phyloP scores from a whole-genome alignment of 2,113 vertebrate species.

The Lethenteron reissneri region DNA sequence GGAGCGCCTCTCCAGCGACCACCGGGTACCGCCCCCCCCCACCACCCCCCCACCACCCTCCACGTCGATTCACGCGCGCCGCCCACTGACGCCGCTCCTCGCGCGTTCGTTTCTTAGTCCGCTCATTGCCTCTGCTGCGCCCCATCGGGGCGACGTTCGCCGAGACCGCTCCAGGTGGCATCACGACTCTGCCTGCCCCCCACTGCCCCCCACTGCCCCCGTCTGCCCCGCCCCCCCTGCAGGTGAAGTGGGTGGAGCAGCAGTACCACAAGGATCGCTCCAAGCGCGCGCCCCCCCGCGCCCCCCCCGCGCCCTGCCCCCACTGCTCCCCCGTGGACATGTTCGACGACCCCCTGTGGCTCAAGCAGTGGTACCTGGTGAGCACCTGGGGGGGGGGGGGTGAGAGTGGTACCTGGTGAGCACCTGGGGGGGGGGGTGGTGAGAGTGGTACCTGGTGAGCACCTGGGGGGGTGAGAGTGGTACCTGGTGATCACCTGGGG shows the following conservation, averaged over 20 bases:
- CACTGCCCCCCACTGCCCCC: neutral
- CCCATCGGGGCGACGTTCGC: neutral
- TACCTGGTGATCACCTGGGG: constrained; percentile 53
- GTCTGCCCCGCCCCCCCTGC: neutral
- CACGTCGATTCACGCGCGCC: neutral
- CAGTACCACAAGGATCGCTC: constrained; percentile 64
- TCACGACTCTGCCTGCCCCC: neutral
- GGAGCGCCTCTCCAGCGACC: neutral
- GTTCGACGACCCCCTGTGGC: constrained; percentile 96
- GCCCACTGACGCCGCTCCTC: neutral
- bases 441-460: too few relatives aligned
- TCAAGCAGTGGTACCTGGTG: constrained; percentile 95
- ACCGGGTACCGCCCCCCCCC: neutral
- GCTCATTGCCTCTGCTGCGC: neutral
- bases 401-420: too few relatives aligned
- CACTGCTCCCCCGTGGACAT: constrained; percentile 42
- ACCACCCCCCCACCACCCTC: neutral
- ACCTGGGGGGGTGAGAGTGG: constrained; percentile 28
- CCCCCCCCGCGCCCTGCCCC: constrained; percentile 16
- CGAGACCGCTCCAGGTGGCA: neutral
- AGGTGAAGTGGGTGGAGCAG: constrained; percentile 92
- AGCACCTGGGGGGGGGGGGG: constrained; percentile 16
- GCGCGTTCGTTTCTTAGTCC: neutral
- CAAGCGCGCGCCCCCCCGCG: constrained; percentile 33
- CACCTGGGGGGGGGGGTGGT: neutral